Percentiles rank a stretch among this genome's conserved stretches.
These are phyloP conservation scores for Hipparchia sbordonii DNA, from an alignment of 2,888 invertebrate genomes.

Conservation along the genomic window DNA sequence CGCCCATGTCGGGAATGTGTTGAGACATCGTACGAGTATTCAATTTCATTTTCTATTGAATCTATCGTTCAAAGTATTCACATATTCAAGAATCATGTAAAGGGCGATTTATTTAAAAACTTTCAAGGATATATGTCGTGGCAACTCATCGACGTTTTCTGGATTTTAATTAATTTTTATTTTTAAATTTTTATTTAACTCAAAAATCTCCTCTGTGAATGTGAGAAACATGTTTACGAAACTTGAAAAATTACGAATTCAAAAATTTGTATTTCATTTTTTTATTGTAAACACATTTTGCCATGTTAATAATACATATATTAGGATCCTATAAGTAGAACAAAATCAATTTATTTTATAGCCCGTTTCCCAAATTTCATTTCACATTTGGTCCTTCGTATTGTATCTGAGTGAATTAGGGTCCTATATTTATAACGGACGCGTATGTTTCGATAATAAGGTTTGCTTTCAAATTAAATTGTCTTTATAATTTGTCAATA, in stretches of 20 bases:
- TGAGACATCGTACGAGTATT: constrained; percentile 1
- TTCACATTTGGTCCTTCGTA: constrained; percentile 3
- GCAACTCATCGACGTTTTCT: too few species aligned
- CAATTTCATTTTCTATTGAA: constrained; percentile 1
- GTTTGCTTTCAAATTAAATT: constrained; percentile 2
- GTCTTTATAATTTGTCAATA: too few species aligned
- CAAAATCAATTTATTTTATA: neutral
- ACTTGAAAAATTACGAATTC: too few species aligned
- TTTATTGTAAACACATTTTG: too few species aligned
- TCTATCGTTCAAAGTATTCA: too few species aligned
- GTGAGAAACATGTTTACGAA: too few species aligned
- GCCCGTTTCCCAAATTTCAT: constrained; percentile 4
- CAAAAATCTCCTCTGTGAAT: too few species aligned
- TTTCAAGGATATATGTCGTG: neutral
- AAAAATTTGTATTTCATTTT: too few species aligned
- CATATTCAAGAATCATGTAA: neutral
- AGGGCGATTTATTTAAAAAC: neutral
- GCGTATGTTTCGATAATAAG: neutral
- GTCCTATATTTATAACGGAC: neutral
- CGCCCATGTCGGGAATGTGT: neutral
- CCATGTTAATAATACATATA: too few species aligned
- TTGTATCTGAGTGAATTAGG: constrained; percentile 3
- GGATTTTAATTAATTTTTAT: too few species aligned
- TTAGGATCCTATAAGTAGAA: too few species aligned
- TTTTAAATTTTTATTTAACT: too few species aligned